Conservation (phyloP, 2,888 invertebrate species). For the Brachyopa scutellaris region DNA sequence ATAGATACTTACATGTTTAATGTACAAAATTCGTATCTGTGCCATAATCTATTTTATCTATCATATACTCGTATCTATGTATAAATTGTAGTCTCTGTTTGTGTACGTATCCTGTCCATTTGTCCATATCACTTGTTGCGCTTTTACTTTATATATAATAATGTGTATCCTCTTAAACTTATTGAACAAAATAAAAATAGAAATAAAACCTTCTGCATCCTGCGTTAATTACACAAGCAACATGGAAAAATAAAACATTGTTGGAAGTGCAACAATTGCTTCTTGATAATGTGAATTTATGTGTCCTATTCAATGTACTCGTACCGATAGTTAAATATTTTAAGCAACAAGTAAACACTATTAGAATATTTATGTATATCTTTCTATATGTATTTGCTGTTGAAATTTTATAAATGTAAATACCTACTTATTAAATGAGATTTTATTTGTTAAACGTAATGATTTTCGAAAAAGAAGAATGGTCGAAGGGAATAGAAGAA, state of each 20-base stretch:
- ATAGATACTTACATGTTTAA: constrained; percentile 43
- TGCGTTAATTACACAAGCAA: constrained; percentile 10
- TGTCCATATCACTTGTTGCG: constrained; percentile 59
- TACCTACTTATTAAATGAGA: constrained; percentile 17
- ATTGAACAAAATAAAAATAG: too few relatives aligned
- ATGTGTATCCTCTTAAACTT: too few relatives aligned
- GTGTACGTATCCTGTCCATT: constrained; percentile 50
- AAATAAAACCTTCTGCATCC: constrained; percentile 10
- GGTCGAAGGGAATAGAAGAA: constrained; percentile 8
- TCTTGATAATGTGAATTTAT: constrained; percentile 49
- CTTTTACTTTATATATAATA: constrained; percentile 34
- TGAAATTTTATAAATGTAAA: constrained; percentile 28
- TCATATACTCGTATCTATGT: constrained; percentile 39
- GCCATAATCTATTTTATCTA: constrained; percentile 47
- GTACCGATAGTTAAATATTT: constrained; percentile 55
- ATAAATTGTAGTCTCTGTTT: constrained; percentile 34
- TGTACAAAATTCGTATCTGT: constrained; percentile 38
- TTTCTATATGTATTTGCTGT: constrained; percentile 45
- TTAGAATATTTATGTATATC: constrained; percentile 24
- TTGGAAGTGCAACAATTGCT: constrained; percentile 43
- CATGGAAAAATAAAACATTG: neutral
- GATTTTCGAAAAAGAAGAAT: neutral
- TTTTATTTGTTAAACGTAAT: neutral
- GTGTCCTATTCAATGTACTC: constrained; percentile 62
- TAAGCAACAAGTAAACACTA: constrained; percentile 1